phyloP scores from a whole-genome alignment of 53 echinoderm and acorn worm species.

The Hippasteria phrygiana region DNA sequence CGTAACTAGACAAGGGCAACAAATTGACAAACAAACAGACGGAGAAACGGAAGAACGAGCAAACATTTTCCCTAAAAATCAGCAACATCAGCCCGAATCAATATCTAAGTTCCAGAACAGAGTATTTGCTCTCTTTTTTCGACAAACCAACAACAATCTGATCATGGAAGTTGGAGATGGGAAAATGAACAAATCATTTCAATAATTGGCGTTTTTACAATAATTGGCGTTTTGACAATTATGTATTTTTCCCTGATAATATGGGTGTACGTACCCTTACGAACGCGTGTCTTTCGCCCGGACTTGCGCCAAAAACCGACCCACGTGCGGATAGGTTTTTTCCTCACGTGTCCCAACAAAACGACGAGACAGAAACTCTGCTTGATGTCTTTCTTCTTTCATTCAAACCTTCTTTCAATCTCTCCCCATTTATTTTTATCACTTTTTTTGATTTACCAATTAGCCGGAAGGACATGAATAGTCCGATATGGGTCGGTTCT shows the following conservation, averaged over 20 bases:
- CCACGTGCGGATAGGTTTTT: slow-evolving; percentile 9
- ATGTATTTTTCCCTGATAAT: background rate
- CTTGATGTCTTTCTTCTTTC: background rate
- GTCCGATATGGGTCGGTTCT: background rate
- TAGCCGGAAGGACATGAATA: slow-evolving; percentile 12
- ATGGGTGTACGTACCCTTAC: background rate
- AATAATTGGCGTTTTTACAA: too few relatives aligned
- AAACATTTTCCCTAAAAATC: too few relatives aligned
- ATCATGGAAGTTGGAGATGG: too few relatives aligned
- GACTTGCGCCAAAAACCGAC: background rate
- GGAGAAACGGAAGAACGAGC: too few relatives aligned
- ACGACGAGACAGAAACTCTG: background rate
- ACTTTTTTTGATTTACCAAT: slow-evolving; percentile 6
- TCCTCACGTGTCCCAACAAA: background rate
- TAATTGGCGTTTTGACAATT: too few relatives aligned
- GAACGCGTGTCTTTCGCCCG: background rate
- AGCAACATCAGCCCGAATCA: too few relatives aligned
- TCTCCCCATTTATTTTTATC: background rate
- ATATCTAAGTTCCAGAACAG: too few relatives aligned
- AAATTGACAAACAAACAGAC: too few relatives aligned
- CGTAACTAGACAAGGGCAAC: too few relatives aligned
- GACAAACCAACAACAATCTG: too few relatives aligned
- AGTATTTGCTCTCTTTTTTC: too few relatives aligned
- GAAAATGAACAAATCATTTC: too few relatives aligned
- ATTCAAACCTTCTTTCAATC: background rate